Conservation (phyloP, 2,888 invertebrate genomes). For the Campoletis raptor region DNA sequence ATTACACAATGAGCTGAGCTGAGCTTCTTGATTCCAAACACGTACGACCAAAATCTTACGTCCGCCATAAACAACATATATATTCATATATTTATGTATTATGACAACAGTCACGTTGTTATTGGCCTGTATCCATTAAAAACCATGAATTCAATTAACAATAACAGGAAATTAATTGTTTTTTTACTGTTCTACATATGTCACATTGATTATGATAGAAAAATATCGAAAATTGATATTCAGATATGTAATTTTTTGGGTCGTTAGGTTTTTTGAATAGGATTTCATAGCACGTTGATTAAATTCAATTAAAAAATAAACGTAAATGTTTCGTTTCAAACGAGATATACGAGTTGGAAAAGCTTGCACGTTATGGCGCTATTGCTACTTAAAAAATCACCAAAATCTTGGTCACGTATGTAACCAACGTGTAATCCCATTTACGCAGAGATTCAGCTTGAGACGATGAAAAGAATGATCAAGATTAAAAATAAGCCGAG, state of each 20-base stretch:
- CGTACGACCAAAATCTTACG: conserved; percentile 48
- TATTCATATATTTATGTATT: not conserved
- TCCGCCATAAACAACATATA: not conserved
- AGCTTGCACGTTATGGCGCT: conserved; percentile 71
- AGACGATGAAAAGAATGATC: conserved; percentile 56
- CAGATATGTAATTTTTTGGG: not conserved
- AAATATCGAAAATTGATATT: not conserved
- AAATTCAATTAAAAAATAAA: not conserved
- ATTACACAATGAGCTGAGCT: not conserved
- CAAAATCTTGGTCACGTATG: conserved; percentile 76
- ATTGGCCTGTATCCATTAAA: not conserved
- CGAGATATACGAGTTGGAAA: not conserved
- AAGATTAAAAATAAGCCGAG: conserved; percentile 60
- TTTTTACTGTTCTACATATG: not conserved
- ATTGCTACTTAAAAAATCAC: conserved; percentile 71
- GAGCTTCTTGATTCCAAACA: conserved; percentile 53
- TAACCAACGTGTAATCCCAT: conserved; percentile 73
- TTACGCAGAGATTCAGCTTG: conserved; percentile 68
- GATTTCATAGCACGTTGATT: not conserved
- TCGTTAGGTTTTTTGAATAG: not conserved
- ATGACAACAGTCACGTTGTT: not conserved
- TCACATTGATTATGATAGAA: not conserved
- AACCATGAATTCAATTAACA: not conserved
- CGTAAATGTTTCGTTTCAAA: not conserved
- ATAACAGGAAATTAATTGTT: not conserved